Percentiles rank a stretch among this genome's conserved stretches.
phyloP scores from a whole-genome alignment of 2,113 vertebrate species.

The Scomber colias region DNA sequence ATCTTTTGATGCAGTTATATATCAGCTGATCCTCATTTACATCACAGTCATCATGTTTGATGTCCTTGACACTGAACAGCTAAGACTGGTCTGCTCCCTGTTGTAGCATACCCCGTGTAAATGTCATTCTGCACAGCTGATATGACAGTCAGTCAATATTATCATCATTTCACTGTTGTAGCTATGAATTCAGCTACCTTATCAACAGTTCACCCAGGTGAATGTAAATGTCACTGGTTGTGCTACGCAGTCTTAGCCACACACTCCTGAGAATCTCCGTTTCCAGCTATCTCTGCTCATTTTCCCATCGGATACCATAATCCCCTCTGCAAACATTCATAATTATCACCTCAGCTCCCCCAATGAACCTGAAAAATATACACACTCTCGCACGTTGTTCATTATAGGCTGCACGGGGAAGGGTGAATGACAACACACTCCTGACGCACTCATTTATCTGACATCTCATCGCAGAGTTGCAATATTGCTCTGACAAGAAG shows the following conservation, averaged over 20 bases:
- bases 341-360: constrained; percentile 50
- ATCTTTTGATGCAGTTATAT: constrained; percentile 54
- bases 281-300: constrained; percentile 14
- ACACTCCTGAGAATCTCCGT: constrained; percentile 9
- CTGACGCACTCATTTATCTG: constrained; percentile 59
- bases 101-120: constrained; percentile 5
- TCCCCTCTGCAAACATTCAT: constrained; percentile 37
- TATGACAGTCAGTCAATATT: constrained; percentile 43
- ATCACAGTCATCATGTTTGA: constrained; percentile 44
- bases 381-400: background rate
- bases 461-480: constrained; percentile 53
- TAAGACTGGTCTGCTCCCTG: constrained; percentile 10
- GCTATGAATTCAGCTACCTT: constrained; percentile 12
- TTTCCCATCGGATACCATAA: background rate
- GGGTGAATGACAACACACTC: constrained; percentile 41
- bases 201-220: constrained; percentile 33
- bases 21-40: constrained; percentile 53
- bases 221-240: constrained; percentile 53
- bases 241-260: constrained; percentile 13
- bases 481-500: constrained; percentile 57
- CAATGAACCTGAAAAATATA: constrained; percentile 12
- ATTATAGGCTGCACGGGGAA: constrained; percentile 13
- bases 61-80: constrained; percentile 46
- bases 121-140: constrained; percentile 28
- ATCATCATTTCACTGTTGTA: constrained; percentile 30